Base-by-base conservation (phyloP, 1,140 invertebrate genomes). In the Globodera rostochiensis region DNA sequence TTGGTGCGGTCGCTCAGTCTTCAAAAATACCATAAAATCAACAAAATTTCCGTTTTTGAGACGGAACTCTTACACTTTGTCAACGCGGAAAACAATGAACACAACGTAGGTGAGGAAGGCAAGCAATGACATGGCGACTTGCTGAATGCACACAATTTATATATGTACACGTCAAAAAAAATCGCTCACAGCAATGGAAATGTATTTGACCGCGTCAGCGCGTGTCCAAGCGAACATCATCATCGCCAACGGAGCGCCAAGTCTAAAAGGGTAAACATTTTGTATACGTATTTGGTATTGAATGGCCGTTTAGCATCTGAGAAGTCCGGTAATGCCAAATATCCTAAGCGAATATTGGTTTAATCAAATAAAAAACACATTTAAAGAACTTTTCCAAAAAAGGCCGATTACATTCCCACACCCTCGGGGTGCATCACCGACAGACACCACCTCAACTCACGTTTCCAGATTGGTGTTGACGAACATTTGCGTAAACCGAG, bases 401-500 rank as follows among this genome's bases (percentile, higher is more conserved):
- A 36, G 3, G 36, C 36, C 36, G 36, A 1, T 36, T 36, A 0
- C 36, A 36, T 36, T 36, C 36, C 2, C 36, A 1, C 36, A 36
- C 36, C 36, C 36, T 36, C 36, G 36, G 36, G 36, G 36, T 36
- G 36, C 36, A 36, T 36, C 36, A 36, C 36, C 36, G 36, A 36
- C 36, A 36, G 36, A 36, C 36, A 36, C 36, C 36, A 36, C 0
- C 36, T 36, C 36, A 36, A 64, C 50, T 36, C n/a, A 83, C 82
- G 82, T 84, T 77, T 85, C 82, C 21, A 84, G 50, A 76, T 84
- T 84, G 9, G 82, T 85, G 67, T 84, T 77, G 47, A 85, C 74
- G 76, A 84, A 84, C 83, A 84, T 84, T 77, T 84, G 83, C 45
- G 83, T 84, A 73, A 84, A 84, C 36, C 83, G 73, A 25, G 83